Conservation (phyloP, 2,113 vertebrate species). For the Rhinogobius similis region DNA sequence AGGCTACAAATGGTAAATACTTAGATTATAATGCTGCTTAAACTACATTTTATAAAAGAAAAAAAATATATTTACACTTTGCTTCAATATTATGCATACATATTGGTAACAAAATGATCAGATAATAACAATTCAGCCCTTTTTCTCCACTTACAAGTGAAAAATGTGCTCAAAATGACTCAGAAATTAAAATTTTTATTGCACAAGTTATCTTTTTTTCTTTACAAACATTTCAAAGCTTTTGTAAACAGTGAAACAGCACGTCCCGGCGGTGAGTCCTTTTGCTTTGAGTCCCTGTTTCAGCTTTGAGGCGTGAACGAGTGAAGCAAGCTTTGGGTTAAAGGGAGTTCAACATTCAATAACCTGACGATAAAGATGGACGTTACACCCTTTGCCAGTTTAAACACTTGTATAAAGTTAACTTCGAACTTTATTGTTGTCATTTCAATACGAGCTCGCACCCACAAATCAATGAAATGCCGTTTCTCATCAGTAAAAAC, state of each 20-base stretch:
- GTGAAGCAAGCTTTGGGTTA: constrained; percentile 26
- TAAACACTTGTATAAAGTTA: neutral
- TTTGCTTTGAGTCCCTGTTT: constrained; percentile 36
- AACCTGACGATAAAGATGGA: neutral
- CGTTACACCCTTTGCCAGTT: neutral
- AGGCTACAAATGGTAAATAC: neutral
- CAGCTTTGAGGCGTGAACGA: constrained; percentile 12
- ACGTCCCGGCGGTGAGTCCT: constrained; percentile 47
- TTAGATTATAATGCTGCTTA: neutral
- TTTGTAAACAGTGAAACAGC: constrained; percentile 75
- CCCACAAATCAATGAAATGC: no score
- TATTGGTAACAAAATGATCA: no score
- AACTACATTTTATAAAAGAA: neutral
- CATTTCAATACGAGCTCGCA: no score
- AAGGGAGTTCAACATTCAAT: neutral
- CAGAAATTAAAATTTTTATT: constrained; percentile 64
- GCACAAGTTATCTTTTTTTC: constrained; percentile 67
- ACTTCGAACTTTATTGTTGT: no score
- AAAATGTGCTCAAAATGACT: neutral
- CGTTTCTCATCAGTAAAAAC: no score
- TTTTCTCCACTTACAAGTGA: no score
- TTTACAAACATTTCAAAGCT: constrained; percentile 73
- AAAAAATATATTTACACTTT: neutral
- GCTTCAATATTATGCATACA: no score
- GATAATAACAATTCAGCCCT: no score